Conservation (phyloP, 2,888 invertebrate species). For the Halictus quadricinctus region DNA sequence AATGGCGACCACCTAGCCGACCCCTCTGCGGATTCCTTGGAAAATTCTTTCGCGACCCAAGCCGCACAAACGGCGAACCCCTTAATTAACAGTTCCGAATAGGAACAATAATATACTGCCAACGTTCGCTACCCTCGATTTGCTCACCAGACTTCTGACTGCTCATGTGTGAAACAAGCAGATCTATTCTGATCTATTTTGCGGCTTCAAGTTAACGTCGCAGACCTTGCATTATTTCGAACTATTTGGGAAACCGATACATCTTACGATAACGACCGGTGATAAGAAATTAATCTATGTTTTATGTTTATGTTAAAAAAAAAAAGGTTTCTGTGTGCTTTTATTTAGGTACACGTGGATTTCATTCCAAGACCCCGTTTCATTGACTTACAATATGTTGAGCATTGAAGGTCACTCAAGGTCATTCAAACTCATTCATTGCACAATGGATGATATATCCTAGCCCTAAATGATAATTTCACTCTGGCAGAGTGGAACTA, state of each 20-base stretch:
- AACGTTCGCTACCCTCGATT: constrained; percentile 43
- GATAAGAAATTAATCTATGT: not conserved
- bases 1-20: constrained; percentile 70
- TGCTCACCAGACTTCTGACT: constrained; percentile 22
- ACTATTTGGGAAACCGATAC: not conserved
- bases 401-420: not conserved
- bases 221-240: not conserved
- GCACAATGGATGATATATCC: too few species aligned
- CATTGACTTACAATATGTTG: not conserved
- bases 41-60: constrained; percentile 55
- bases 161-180: not conserved
- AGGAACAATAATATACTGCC: constrained; percentile 52
- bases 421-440: not conserved
- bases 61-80: constrained; percentile 25
- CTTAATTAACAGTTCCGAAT: constrained; percentile 63
- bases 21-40: constrained; percentile 59
- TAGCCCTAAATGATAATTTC: too few species aligned
- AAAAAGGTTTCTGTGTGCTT: not conserved
- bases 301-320: not conserved
- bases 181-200: constrained; percentile 15
- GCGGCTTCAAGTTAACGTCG: not conserved
- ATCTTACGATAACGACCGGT: not conserved
- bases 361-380: not conserved
- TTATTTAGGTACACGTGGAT: not conserved
- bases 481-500: too few species aligned